phyloP scores from a whole-genome alignment of 2,888 invertebrate genomes.

The Oligia fasciuncula region DNA sequence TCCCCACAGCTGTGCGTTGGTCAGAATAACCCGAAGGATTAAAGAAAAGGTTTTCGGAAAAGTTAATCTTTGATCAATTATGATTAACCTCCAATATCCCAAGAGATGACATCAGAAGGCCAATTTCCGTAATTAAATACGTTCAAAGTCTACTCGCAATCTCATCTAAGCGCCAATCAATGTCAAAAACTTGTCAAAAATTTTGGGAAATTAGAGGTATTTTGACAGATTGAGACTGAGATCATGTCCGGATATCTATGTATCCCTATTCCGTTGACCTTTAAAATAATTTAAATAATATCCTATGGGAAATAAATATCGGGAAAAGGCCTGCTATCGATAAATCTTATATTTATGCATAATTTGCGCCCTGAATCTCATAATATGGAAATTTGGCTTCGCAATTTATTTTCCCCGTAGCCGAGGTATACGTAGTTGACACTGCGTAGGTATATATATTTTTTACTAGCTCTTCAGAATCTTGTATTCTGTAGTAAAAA shows the following conservation, averaged over 20 bases:
- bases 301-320: conserved; percentile 48
- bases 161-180: too few relatives aligned
- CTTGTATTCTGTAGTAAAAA: conserved; percentile 1
- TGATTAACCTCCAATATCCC: conserved; percentile 31
- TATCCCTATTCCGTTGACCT: conserved; percentile 20
- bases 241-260: conserved; percentile 9
- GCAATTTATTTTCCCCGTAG: not conserved
- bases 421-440: conserved; percentile 5
- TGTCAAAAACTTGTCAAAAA: too few relatives aligned
- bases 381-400: conserved; percentile 30
- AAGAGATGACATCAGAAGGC: conserved; percentile 10
- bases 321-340: conserved; percentile 2
- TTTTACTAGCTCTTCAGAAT: not conserved
- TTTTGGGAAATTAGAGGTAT: too few relatives aligned
- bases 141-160: too few relatives aligned
- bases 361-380: conserved; percentile 5
- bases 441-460: not conserved
- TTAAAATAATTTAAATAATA: conserved; percentile 35
- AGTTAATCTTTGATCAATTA: conserved; percentile 35
- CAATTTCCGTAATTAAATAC: too few relatives aligned
- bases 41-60: conserved; percentile 11
- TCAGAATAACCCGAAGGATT: not conserved
- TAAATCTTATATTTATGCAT: conserved; percentile 30
- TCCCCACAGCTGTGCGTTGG: not conserved
- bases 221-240: too few relatives aligned